A percentile compares a stretch with the other conserved stretches of the same genome.
Conservation (phyloP, 1,140 invertebrate genomes). For the Tetraneura akinire region DNA sequence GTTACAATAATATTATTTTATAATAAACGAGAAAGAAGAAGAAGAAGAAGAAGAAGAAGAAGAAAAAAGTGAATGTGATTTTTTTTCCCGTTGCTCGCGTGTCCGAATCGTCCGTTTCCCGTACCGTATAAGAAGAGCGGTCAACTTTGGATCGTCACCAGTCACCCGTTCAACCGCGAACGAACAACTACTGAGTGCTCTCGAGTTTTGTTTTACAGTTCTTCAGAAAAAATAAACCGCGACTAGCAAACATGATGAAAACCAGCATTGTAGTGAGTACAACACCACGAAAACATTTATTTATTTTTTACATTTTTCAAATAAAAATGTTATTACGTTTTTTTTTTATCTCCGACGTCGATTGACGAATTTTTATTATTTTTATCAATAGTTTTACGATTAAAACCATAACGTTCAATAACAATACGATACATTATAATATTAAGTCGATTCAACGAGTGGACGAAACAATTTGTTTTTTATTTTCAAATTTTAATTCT, state of each 20-base stretch:
- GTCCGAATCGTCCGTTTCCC: constrained; percentile 34
- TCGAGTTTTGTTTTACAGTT: constrained; percentile 14
- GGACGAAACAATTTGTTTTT: no score
- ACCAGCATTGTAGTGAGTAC: constrained; percentile 22
- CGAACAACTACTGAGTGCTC: constrained; percentile 24
- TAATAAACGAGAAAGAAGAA: no score
- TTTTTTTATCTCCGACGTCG: no score
- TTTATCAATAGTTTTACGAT: no score
- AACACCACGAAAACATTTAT: no score
- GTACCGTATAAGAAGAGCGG: constrained; percentile 37
- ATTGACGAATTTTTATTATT: no score
- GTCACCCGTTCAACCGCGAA: constrained; percentile 35
- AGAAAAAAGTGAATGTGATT: constrained; percentile 44
- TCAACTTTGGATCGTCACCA: constrained; percentile 44
- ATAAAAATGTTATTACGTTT: no score
- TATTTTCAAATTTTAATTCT: neutral
- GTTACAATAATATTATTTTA: constrained; percentile 39
- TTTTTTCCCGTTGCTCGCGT: constrained; percentile 23
- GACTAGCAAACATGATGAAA: constrained; percentile 25
- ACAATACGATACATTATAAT: no score
- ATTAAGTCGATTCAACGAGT: no score
- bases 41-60: no score
- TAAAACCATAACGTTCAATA: no score
- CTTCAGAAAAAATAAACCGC: neutral
- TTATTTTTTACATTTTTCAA: no score